Percentiles rank a stretch among this genome's conserved stretches.
phyloP scores from a whole-genome alignment of 2,888 invertebrate genomes.

The Cephus rjabovi region DNA sequence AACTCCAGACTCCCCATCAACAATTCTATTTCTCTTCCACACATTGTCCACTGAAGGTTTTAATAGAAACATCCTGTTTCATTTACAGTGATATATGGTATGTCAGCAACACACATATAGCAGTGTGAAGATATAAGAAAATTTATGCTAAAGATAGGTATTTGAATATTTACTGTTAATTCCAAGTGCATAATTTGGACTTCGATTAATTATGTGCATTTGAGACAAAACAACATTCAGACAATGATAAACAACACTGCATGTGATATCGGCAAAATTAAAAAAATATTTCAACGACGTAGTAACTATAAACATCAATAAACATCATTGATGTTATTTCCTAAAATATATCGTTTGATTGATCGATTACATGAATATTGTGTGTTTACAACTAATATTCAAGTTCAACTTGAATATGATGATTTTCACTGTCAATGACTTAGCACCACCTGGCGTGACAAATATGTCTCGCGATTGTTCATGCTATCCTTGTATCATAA shows the following conservation, averaged over 20 bases:
- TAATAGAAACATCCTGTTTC: not conserved
- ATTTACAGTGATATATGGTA: not conserved
- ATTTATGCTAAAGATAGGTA: no score
- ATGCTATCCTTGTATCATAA: not conserved
- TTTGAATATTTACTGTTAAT: not conserved
- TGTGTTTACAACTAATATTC: not conserved
- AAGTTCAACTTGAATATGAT: not conserved
- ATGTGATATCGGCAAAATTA: not conserved
- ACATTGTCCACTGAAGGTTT: not conserved
- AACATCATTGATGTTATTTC: not conserved
- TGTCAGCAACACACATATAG: not conserved
- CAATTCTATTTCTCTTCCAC: not conserved
- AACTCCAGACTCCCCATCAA: not conserved
- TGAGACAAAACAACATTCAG: not conserved
- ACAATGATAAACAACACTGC: not conserved
- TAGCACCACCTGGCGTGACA: not conserved
- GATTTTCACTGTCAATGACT: not conserved
- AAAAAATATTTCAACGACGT: not conserved
- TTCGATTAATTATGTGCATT: not conserved
- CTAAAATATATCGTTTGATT: no score
- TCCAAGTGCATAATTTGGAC: not conserved
- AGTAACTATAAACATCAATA: not conserved
- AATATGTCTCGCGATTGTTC: conserved; percentile 6
- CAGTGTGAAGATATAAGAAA: not conserved
- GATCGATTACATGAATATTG: not conserved